Evolutionary conservation across 2,113 vertebrate species (phyloP), one percentile per base, ranked within the genome.

Genomic region (Planiliza haematocheilus): DNA sequence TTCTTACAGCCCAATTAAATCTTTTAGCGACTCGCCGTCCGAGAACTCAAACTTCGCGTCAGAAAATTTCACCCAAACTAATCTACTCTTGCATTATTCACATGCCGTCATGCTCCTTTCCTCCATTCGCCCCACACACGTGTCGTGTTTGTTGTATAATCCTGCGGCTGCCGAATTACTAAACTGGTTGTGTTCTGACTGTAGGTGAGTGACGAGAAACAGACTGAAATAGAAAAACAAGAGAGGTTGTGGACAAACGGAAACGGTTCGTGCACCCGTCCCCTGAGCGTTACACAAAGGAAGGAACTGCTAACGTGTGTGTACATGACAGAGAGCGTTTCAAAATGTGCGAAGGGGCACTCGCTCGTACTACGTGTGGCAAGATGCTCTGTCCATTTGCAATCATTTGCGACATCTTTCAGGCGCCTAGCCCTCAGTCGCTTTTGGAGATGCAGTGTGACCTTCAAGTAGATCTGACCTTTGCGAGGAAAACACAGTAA

Each of bases 241-340:
- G 74, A 48, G 59, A 83, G 61, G 50, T 56, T 67, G 52, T 71
- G 87, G 91, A 93, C 90, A 81, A 84, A 88, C 82, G 76, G 88
- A 93, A 90, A 87, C 21, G 12, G 81, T 79, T 81, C 56, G 16
- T 34, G 53, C 75, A 62, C 50, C 42, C 60, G 83, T 87, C 85
- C 79, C 85, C 80, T 55, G 81, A 91, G 87, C 74, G 82, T 88
- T 80, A 77, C 88, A 88, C 91, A 91, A 91, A 93, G 94, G 93
- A 94, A 94, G 94, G 93, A 94, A 93, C 90, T 90, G 76, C 81
- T 72, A 86, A 87, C 80, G 73, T 83, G 82, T 87, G 87, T 85
- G 79, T 55, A 67, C 79, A 74, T 50, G 78, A 74, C 68, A 66
- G 62, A 34, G 50, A 68, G 59, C 18, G 79, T 89, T 91, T 89